Base-by-base conservation (phyloP, 2,797 vertebrate genomes). In the Sphenodon punctatus region DNA sequence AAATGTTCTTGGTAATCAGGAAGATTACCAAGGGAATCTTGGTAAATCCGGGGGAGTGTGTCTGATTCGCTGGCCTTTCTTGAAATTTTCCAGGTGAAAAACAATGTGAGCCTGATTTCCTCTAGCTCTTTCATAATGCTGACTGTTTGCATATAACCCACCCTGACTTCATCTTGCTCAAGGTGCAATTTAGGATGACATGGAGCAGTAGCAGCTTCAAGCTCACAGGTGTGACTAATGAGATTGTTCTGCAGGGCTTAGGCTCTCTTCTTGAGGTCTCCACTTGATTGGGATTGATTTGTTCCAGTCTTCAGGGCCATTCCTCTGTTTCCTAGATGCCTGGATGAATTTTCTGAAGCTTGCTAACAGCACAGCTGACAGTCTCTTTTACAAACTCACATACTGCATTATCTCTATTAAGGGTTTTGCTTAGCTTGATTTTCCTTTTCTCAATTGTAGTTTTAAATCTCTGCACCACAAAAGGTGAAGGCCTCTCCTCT, bases 341-440 rank as follows among this genome's bases (percentile, higher is more conserved):
- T 53, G 6, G 14, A 34, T 67, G 49, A 45, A 14, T 72, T 86
- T 89, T 76, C 71, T 32, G 41, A 75, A 88, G 75, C 15, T 10
- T 19, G 5, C 1, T 90, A 73, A 73, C n/a, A 72, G 34, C 39
- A 71, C 41, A 34, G 32, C 63, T 64, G 11, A 88, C 55, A 68
- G 49, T 30, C 63, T 87, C 15, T 15, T 86, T 77, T 67, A 65
- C 61, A 32, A 88, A 41, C 16, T 79, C n/a, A 36, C 7, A 16
- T n/a, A 2, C 16, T 38, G 53, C 66, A 39, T 67, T 49, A 25
- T 11, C 11, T 71, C 41, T 59, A 66, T 53, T 59, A 77, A 80
- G 7, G 14, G 13, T 4, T 30, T 68, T 25, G 56, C 80, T 42
- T 53, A 80, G 6, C 23, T 78, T 51, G 46, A 77, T 66, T 39